Evolutionary conservation across 2,888 invertebrate genomes (phyloP), one percentile per base, ranked within the genome.

Genomic region (Cantharis rufa): DNA sequence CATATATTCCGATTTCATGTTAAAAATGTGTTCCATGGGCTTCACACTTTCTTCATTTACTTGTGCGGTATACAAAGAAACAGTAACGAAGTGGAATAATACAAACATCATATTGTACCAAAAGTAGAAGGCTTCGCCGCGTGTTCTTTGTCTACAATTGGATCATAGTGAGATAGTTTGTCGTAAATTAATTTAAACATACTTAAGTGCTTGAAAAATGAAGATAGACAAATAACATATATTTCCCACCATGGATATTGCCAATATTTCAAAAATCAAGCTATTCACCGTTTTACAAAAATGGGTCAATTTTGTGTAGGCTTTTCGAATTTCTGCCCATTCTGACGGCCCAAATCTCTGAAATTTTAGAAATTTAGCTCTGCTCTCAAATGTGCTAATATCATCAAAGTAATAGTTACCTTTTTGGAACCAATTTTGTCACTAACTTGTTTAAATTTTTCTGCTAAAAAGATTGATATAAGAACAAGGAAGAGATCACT

Each of bases 371-470:
- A 21, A 4, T 7, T 24, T 7, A 24, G 24, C 9, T 13, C 13
- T 13, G 1, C 13, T 32, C 4, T 1, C 4, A 32, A 32, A 32
- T 32, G 13, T 32, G 4, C 4, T 32, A 32, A 32, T 13, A 13
- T n/a, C 13, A 32, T 32, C 9, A 10, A 70, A 15, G 15, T 70
- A 32, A 15, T 32, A n/a, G 28, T 28, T 66, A 71, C 75, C 61
- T 70, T 48, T 10, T 27, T 5, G 28, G 28, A 27, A n/a, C 21
- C 27, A 15, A 79, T 62, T 21, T 64, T 48, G 16, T 28, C 16
- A 64, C 63, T 73, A 61, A 80, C 63, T 73, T 78, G 78, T 27
- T 27, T 68, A 66, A 78, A 80, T 62, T 75, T 71, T 64, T 72
- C 70, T 2, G 75, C 72, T 71, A 79, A 15, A 10, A 71, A 69